These are phyloP conservation scores for Atta colombica DNA, from an alignment of 1,140 invertebrate species.

Conservation along the genomic window DNA sequence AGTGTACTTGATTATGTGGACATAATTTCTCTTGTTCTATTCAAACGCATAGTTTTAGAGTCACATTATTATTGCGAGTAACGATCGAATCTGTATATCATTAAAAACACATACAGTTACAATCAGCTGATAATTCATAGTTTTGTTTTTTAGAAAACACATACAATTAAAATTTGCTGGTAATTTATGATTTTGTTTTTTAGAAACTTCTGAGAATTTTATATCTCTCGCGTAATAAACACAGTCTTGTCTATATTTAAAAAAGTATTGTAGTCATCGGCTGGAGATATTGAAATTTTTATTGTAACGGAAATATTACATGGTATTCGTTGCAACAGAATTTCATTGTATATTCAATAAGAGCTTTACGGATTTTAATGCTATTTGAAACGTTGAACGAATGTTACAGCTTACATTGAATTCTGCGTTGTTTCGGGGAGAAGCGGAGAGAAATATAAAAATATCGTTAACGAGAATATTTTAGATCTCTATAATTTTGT, in stretches of 20 bases:
- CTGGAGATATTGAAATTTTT: conserved; percentile 30
- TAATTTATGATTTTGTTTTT: background rate
- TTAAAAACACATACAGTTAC: background rate
- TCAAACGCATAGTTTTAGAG: background rate
- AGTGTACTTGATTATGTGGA: background rate
- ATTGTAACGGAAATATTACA: conserved; percentile 35
- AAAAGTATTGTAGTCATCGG: background rate
- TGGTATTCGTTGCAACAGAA: conserved; percentile 37
- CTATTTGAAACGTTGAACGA: background rate
- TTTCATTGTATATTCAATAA: conserved; percentile 53
- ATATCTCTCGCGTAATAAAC: conserved; percentile 3
- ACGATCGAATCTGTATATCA: background rate
- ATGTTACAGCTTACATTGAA: conserved; percentile 18
- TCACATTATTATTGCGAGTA: background rate
- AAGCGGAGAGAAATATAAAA: conserved; percentile 20
- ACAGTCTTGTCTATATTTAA: background rate
- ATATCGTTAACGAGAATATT: conserved; percentile 18
- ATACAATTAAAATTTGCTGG: background rate
- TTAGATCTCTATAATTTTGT: background rate
- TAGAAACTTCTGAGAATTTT: conserved; percentile 18
- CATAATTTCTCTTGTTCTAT: conserved; percentile 6
- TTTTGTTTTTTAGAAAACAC: background rate
- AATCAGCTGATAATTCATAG: background rate
- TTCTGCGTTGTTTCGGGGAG: background rate
- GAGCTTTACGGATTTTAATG: conserved; percentile 38